Base-by-base conservation (phyloP, 2,888 invertebrate species). In the Erebia aethiops region DNA sequence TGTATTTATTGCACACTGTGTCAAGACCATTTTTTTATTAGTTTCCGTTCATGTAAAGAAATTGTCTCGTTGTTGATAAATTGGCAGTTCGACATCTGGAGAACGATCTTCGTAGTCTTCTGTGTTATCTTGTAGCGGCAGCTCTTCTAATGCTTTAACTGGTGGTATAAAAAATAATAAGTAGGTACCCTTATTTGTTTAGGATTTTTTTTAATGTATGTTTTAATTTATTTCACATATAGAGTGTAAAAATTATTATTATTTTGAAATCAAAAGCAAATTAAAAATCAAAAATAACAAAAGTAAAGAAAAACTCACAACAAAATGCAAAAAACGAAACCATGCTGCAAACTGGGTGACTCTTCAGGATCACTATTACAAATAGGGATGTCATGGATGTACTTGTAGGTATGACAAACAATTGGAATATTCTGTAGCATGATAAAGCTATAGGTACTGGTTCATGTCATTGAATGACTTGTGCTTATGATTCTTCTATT, bases 11-110 rank as follows among this genome's bases (percentile, higher is more conserved):
- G 60, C 43, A 16, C 46, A 61, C 18, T 18, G 18, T 10, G 54
- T 18, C 54, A 18, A 61, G 10, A 10, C 1, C 43, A 5, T 16
- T 18, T 46, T 46, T 7, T 62, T 49, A 18, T 16, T 11, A 46
- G 16, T 16, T 2, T 26, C 58, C 14, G 58, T 78, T 90, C 93
- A 95, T 74, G 95, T 94, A 87, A 96, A 97, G 92, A 95, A 97
- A 88, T 97, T 97, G 84, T 97, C 97, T 84, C 97, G 95, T 89
- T 97, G 97, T 88, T 98, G 97, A 85, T 97, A 97, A 76, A 97
- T 94, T 68, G 97, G 97, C 85, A 97, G 94, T 84, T 97, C 95
- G 69, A 96, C 96, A 79, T 95, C 95, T 54, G 97, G 97, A 65
- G 96, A 96, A 35, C 94, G 94, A 82, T 96, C 96, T 70, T 96